Conservation (phyloP, 1,140 invertebrate species). For the Hylaeus volcanicus region DNA sequence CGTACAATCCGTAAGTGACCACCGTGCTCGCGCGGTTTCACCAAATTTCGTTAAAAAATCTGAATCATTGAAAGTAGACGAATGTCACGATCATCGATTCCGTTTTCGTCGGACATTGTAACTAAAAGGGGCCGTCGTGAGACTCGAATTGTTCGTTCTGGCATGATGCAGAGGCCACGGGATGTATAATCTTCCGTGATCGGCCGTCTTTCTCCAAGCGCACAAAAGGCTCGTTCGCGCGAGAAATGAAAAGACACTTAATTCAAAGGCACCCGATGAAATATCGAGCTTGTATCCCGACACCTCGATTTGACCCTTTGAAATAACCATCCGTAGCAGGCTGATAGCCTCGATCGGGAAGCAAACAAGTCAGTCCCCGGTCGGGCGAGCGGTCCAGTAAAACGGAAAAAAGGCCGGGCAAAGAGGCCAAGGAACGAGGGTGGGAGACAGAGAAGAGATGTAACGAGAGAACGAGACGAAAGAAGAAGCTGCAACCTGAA, state of each 20-base stretch:
- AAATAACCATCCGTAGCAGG: slow-evolving; percentile 33
- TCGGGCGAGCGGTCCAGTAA: slow-evolving; percentile 19
- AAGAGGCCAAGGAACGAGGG: not conserved
- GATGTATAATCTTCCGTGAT: slow-evolving; percentile 50
- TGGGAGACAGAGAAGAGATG: not conserved
- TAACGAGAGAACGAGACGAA: slow-evolving; percentile 4
- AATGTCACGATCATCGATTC: too few relatives aligned
- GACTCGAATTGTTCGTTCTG: too few relatives aligned
- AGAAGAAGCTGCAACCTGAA: slow-evolving; percentile 44
- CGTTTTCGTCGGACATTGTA: too few relatives aligned
- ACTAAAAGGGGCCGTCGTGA: too few relatives aligned
- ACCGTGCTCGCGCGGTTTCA: too few relatives aligned
- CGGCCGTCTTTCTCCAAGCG: slow-evolving; percentile 12
- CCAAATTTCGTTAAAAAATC: too few relatives aligned
- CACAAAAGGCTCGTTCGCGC: slow-evolving; percentile 40
- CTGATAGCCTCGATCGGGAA: slow-evolving; percentile 59
- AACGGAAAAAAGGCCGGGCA: not conserved
- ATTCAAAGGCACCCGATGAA: slow-evolving; percentile 53
- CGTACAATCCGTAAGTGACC: too few relatives aligned
- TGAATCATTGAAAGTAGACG: too few relatives aligned
- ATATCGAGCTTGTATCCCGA: slow-evolving; percentile 54
- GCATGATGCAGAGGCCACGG: not conserved
- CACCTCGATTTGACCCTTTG: slow-evolving; percentile 51
- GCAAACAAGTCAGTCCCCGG: slow-evolving; percentile 52
- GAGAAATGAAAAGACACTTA: slow-evolving; percentile 51